Evolutionary conservation across 64 coral and sea anemone genomes (phyloP).

Genomic region (Dendronephthya gigantea): DNA sequence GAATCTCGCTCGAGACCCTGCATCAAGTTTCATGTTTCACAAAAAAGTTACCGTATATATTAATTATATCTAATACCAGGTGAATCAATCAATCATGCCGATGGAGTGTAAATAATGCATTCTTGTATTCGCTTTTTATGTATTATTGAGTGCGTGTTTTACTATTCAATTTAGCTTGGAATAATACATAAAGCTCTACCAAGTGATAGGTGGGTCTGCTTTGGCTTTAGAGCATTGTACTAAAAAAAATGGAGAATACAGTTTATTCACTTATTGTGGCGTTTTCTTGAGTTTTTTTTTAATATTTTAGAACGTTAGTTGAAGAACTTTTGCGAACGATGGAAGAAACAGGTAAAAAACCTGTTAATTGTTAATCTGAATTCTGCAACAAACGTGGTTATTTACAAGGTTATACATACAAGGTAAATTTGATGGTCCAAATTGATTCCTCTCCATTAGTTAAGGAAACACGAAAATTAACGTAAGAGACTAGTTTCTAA

Average conservation of each 20-base stretch:
- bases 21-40: too few relatives aligned
- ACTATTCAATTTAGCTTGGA: background rate
- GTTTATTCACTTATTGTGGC: background rate
- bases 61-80: too few relatives aligned
- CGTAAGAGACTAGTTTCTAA: too few relatives aligned
- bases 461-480: too few relatives aligned
- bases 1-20: too few relatives aligned
- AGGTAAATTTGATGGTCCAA: too few relatives aligned
- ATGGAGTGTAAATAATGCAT: too few relatives aligned
- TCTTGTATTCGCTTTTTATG: too few relatives aligned
- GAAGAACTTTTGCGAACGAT: background rate
- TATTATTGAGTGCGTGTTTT: background rate
- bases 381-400: background rate
- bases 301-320: background rate
- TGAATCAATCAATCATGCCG: too few relatives aligned
- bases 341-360: background rate
- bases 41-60: too few relatives aligned
- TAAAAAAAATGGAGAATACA: background rate
- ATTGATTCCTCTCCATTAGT: too few relatives aligned
- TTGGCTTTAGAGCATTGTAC: too few relatives aligned
- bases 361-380: background rate
- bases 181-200: background rate
- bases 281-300: background rate
- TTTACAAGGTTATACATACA: background rate
- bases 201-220: background rate